A percentile compares a stretch with the other conserved stretches of the same genome.
phyloP scores from a whole-genome alignment of 2,888 invertebrate species.

The Limenitis arthemis region DNA sequence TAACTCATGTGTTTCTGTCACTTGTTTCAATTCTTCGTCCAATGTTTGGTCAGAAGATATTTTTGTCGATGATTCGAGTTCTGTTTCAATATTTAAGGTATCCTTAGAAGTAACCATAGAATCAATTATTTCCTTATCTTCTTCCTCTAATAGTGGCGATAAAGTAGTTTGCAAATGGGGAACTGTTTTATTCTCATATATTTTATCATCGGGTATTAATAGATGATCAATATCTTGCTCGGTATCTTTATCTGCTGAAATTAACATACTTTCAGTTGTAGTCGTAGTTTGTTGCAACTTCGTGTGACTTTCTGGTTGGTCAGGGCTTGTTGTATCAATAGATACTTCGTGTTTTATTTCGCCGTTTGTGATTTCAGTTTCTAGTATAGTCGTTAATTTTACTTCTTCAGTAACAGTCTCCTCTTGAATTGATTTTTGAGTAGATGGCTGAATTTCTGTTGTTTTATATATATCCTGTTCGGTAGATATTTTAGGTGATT shows the following conservation, averaged over 20 bases:
- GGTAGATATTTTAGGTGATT: neutral
- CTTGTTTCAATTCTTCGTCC: conserved; percentile 1
- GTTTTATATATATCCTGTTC: neutral
- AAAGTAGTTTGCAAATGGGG: neutral
- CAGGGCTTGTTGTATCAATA: neutral
- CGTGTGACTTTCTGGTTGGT: neutral
- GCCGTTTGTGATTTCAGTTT: neutral
- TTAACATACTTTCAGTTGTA: neutral
- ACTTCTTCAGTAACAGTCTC: conserved; percentile 2
- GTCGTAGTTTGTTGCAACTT: neutral
- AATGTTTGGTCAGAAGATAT: neutral
- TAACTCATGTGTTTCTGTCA: conserved; percentile 3
- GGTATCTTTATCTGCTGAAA: conserved; percentile 3
- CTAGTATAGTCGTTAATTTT: neutral
- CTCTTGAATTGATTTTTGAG: neutral
- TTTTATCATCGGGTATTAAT: neutral
- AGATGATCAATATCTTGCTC: neutral
- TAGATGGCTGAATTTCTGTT: conserved; percentile 5
- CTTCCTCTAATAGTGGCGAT: neutral
- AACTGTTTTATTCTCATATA: conserved; percentile 1
- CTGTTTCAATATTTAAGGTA: neutral
- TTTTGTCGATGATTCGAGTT: conserved; percentile 9
- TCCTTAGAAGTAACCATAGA: neutral
- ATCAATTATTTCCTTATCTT: conserved; percentile 17
- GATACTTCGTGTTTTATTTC: neutral